Percentiles rank a stretch among this genome's conserved stretches.
These are phyloP conservation scores for Hemicentrotus pulcherrimus DNA, from an alignment of 35 echinoderm and acorn worm genomes.

Conservation along the genomic window DNA sequence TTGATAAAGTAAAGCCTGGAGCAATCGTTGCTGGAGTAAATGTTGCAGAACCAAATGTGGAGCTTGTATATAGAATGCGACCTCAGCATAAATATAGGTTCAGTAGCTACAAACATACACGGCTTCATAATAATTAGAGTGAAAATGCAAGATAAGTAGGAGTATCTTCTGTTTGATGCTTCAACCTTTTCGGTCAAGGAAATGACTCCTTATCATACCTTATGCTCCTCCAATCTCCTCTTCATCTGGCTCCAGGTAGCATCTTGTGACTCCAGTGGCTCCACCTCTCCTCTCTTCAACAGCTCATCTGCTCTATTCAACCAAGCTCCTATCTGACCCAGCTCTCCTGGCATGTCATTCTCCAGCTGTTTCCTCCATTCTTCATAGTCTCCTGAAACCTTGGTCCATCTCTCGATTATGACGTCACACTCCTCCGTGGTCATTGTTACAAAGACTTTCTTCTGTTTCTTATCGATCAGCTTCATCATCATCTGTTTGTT, in stretches of 20 bases:
- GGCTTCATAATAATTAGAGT: no score
- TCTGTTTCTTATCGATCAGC: slow-evolving; percentile 77
- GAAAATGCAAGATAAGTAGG: no score
- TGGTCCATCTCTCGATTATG: slow-evolving; percentile 74
- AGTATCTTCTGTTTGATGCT: no score
- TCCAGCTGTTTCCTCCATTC: slow-evolving; percentile 86
- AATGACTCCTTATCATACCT: slow-evolving; percentile 53
- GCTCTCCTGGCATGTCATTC: slow-evolving; percentile 59
- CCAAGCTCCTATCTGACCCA: slow-evolving; percentile 77
- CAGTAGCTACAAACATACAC: no score
- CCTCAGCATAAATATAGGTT: no score
- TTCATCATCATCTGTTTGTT: slow-evolving; percentile 60
- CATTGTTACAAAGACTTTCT: slow-evolving; percentile 77
- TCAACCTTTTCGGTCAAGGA: background rate
- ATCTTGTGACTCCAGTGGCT: slow-evolving; percentile 74
- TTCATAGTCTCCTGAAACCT: slow-evolving; percentile 62
- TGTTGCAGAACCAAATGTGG: no score
- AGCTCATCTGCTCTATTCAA: slow-evolving; percentile 81
- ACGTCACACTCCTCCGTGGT: slow-evolving; percentile 78
- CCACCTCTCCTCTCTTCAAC: slow-evolving; percentile 59
- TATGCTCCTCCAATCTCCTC: slow-evolving; percentile 67
- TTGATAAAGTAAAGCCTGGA: no score
- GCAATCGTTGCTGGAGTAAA: no score
- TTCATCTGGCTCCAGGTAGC: slow-evolving; percentile 83
- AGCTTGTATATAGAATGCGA: no score